Percentiles rank a stretch among this genome's conserved stretches.
phyloP scores from a whole-genome alignment of 2,113 vertebrate genomes.

The Varanus komodoensis region DNA sequence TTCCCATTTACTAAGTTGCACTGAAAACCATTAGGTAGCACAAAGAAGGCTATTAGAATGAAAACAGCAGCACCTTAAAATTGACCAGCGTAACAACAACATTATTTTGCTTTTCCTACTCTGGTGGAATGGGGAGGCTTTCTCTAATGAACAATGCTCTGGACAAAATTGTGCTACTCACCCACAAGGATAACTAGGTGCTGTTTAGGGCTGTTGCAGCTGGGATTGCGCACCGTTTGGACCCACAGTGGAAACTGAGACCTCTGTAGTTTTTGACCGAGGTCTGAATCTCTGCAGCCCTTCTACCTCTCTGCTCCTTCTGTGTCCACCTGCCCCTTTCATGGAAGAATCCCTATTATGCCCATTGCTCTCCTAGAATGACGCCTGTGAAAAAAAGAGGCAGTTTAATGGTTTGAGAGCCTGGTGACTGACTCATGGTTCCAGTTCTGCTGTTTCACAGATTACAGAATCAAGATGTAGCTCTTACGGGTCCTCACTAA shows the following conservation, averaged over 20 bases:
- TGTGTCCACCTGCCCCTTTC: no score
- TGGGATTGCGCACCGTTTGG: not conserved
- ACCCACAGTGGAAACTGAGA: not conserved
- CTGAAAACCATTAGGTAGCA: conserved; percentile 18
- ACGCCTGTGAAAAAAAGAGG: no score
- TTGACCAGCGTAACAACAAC: conserved; percentile 6
- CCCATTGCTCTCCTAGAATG: no score
- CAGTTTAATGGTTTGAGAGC: no score
- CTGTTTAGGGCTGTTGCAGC: not conserved
- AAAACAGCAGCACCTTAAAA: conserved; percentile 31
- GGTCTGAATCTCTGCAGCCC: no score
- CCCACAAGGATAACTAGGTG: not conserved
- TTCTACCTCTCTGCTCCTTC: no score
- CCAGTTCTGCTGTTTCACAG: no score
- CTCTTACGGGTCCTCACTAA: not conserved
- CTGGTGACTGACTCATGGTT: no score
- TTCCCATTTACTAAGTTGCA: not conserved
- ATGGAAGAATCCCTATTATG: no score
- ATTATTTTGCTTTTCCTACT: not conserved
- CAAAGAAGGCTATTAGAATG: not conserved
- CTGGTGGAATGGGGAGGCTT: not conserved
- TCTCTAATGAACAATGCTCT: not conserved
- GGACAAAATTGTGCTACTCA: not conserved
- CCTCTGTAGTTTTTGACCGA: no score
- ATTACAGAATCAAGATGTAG: no score